Evolutionary conservation across 2,797 vertebrate genomes (phyloP).

Genomic region (Enteromius mattozi): DNA sequence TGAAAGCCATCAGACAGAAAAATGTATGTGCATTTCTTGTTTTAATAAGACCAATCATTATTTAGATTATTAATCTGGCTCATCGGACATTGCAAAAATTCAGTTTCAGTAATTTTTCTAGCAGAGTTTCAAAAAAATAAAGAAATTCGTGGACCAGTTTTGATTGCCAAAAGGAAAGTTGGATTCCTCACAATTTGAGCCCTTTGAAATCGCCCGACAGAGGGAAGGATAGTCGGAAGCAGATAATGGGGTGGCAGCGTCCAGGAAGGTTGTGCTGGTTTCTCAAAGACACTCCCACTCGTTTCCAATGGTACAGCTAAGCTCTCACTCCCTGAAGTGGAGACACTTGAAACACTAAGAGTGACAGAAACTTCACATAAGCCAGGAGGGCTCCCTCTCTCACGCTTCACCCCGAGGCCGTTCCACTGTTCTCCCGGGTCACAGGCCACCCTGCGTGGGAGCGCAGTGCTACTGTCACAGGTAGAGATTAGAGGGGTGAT

Average conservation of each 20-base stretch:
- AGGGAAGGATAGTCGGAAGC: constrained; percentile 51
- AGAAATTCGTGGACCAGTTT: background rate
- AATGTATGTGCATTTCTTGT: background rate
- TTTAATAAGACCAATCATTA: background rate
- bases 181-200: background rate
- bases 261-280: constrained; percentile 73
- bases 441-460: constrained; percentile 47
- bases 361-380: constrained; percentile 85
- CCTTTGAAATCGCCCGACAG: background rate
- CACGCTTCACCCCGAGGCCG: constrained; percentile 62
- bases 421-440: constrained; percentile 54
- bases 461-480: constrained; percentile 56
- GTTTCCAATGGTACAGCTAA: constrained; percentile 70
- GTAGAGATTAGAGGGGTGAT: constrained; percentile 59
- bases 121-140: background rate
- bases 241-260: constrained; percentile 40
- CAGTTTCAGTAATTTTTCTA: background rate
- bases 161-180: background rate
- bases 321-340: constrained; percentile 80
- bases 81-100: background rate
- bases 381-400: constrained; percentile 66
- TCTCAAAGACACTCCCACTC: constrained; percentile 73
- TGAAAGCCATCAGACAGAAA: background rate
- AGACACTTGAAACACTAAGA: constrained; percentile 82
- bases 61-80: background rate